Evolutionary conservation across 2,888 invertebrate species (phyloP).

Genomic region (Nemurella pictetii): DNA sequence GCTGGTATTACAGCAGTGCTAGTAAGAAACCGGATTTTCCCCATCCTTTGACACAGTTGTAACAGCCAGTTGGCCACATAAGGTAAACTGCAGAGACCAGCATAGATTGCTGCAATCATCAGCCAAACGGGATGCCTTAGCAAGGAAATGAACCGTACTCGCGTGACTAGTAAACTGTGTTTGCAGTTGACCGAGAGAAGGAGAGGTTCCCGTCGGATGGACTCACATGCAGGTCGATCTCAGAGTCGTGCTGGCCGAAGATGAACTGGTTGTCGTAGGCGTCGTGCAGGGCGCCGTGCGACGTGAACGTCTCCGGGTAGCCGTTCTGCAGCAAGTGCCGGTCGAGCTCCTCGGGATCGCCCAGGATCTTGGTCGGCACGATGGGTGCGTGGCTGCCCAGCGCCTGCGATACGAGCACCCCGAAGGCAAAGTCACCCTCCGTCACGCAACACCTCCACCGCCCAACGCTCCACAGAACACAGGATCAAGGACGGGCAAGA

Average conservation of each 20-base stretch:
- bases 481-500: too few species aligned
- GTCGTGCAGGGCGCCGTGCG: conserved; percentile 50
- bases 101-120: too few species aligned
- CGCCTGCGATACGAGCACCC: conserved; percentile 53
- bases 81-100: too few species aligned
- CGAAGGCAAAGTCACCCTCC: neutral
- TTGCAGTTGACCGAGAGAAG: too few species aligned
- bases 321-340: conserved; percentile 80
- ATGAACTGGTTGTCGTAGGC: conserved; percentile 54
- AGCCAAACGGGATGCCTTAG: too few species aligned
- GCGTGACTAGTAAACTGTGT: too few species aligned
- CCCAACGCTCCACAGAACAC: neutral
- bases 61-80: too few species aligned
- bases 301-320: conserved; percentile 63
- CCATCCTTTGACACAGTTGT: too few species aligned
- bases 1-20: too few species aligned
- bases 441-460: too few species aligned
- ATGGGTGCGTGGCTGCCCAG: conserved; percentile 79
- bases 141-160: too few species aligned
- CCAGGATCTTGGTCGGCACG: conserved; percentile 82
- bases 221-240: conserved; percentile 59
- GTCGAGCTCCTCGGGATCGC: conserved; percentile 82
- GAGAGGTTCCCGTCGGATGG: neutral
- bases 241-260: conserved; percentile 56
- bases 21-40: too few species aligned